Evolutionary conservation across 2,113 vertebrate genomes (phyloP).

Genomic region (Electrona antarctica): DNA sequence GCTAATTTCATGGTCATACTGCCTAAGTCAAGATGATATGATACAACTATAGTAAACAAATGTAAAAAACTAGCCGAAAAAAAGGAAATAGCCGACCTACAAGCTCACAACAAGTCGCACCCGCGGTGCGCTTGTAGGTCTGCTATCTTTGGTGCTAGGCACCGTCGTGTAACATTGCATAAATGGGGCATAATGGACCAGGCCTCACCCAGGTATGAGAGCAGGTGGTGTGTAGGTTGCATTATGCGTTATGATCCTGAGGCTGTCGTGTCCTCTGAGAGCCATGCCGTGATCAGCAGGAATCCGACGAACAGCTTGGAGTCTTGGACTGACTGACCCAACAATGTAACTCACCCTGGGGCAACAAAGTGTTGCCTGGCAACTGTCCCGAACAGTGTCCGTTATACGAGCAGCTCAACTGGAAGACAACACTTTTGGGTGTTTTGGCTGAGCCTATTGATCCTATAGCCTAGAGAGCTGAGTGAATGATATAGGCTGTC

Average conservation of each 20-base stretch:
- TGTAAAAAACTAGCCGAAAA: no score
- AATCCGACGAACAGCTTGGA: not conserved
- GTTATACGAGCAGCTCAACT: constrained; percentile 5
- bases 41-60: no score
- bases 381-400: constrained; percentile 30
- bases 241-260: constrained; percentile 56
- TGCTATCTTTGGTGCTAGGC: no score
- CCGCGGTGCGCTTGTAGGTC: no score
- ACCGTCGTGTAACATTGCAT: no score
- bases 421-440: not conserved
- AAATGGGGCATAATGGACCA: no score
- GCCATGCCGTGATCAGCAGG: constrained; percentile 53
- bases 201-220: constrained; percentile 73
- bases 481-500: no score
- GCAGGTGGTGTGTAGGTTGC: constrained; percentile 63
- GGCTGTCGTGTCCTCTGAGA: constrained; percentile 54
- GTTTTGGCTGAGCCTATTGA: no score
- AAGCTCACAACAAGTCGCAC: not conserved
- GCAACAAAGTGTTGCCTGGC: constrained; percentile 60
- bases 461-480: no score
- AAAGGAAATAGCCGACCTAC: no score
- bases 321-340: not conserved
- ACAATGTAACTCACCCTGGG: not conserved
- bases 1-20: no score
- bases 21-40: not conserved